phyloP scores from a whole-genome alignment of 2,888 invertebrate species.

The Epinotia demarniana region DNA sequence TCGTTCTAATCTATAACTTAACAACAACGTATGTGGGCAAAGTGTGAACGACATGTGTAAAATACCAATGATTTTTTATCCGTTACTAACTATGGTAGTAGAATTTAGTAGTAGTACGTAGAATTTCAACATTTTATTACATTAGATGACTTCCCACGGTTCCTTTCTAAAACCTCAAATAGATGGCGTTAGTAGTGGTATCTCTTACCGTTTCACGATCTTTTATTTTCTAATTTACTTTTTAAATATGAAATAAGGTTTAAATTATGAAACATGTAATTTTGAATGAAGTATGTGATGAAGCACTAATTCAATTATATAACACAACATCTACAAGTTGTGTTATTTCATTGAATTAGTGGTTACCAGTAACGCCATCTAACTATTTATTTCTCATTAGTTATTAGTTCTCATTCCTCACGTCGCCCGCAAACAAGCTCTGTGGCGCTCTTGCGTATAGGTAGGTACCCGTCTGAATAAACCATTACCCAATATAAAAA shows the following conservation, averaged over 20 bases:
- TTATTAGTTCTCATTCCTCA: not conserved
- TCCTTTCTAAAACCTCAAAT: not conserved
- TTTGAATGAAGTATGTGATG: not conserved
- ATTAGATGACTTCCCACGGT: not conserved
- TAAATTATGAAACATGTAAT: no score
- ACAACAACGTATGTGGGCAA: not conserved
- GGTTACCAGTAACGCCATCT: not conserved
- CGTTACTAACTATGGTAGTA: not conserved
- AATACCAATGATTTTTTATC: no score
- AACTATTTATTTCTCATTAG: no score
- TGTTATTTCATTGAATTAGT: not conserved
- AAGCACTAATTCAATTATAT: no score
- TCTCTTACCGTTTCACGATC: not conserved
- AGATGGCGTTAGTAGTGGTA: constrained; percentile 21
- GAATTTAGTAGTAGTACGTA: not conserved
- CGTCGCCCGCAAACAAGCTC: not conserved
- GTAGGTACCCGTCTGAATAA: no score
- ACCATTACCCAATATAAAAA: not conserved
- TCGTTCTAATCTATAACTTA: not conserved
- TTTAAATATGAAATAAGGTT: no score
- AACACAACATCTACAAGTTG: no score
- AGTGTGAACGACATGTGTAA: no score
- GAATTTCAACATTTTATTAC: not conserved
- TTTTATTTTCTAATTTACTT: no score
- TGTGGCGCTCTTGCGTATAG: not conserved